These are phyloP conservation scores for Polietes domitor DNA, from an alignment of 2,888 invertebrate species.

Conservation along the genomic window DNA sequence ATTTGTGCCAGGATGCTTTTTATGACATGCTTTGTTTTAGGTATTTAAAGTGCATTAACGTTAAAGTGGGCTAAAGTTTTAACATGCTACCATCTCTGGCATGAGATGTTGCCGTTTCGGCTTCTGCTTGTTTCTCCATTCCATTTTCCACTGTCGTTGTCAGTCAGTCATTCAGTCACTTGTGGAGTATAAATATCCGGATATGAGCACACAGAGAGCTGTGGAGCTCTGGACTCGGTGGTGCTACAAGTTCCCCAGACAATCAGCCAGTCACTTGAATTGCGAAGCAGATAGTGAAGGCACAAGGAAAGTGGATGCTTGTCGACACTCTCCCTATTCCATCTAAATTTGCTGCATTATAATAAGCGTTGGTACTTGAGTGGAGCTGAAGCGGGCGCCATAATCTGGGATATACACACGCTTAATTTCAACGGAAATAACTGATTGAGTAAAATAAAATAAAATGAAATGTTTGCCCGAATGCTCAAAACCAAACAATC, in stretches of 20 bases:
- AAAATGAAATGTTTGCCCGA: neutral
- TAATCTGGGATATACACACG: neutral
- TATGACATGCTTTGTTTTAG: slow-evolving; percentile 40
- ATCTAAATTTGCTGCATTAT: neutral
- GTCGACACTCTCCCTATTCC: neutral
- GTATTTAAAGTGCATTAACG: slow-evolving; percentile 42
- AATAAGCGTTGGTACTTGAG: neutral
- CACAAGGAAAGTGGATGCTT: neutral
- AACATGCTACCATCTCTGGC: slow-evolving; percentile 21
- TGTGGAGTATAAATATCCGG: neutral
- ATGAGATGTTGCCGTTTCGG: neutral
- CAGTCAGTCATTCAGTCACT: neutral
- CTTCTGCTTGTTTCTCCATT: neutral
- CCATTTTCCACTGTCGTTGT: neutral
- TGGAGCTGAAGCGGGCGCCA: neutral
- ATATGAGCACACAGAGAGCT: neutral
- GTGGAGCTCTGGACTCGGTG: neutral
- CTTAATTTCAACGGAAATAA: slow-evolving; percentile 8
- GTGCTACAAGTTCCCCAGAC: neutral
- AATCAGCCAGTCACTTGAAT: slow-evolving; percentile 8
- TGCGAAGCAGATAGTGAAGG: neutral
- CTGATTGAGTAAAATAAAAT: neutral
- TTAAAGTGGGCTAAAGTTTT: slow-evolving; percentile 39
- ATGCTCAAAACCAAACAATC: neutral
- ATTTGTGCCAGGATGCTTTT: slow-evolving; percentile 39